Percentiles rank a stretch among this genome's conserved stretches.
These are phyloP conservation scores for Pemphigus obesinymphae DNA, from an alignment of 1,140 invertebrate species.

Conservation along the genomic window DNA sequence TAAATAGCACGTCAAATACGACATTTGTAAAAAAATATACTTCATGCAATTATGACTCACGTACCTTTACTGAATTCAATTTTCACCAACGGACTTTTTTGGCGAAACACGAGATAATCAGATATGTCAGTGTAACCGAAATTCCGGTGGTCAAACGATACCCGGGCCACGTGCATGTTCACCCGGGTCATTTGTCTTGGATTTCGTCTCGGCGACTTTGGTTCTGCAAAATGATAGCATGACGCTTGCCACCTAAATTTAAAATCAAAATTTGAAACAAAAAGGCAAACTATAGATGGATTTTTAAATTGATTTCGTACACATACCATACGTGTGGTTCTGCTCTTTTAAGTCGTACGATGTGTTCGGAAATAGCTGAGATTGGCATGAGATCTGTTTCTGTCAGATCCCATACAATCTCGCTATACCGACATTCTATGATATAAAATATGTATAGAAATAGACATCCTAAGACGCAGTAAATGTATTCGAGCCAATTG, in stretches of 20 bases:
- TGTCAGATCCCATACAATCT: background rate
- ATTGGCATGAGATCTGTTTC: background rate
- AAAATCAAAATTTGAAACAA: no score
- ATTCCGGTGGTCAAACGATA: slow-evolving; percentile 71
- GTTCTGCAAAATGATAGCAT: slow-evolving; percentile 78
- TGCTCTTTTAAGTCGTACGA: background rate
- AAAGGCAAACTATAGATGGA: no score
- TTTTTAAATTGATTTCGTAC: background rate
- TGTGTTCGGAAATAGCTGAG: background rate
- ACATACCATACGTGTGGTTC: slow-evolving; percentile 1
- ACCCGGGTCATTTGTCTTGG: slow-evolving; percentile 78
- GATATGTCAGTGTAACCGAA: slow-evolving; percentile 79
- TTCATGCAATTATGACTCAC: background rate
- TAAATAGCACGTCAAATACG: no score
- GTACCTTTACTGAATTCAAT: slow-evolving; percentile 68
- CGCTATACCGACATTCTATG: background rate
- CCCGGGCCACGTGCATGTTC: slow-evolving; percentile 72
- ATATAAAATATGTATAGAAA: background rate
- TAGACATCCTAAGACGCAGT: background rate
- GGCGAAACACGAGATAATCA: slow-evolving; percentile 62
- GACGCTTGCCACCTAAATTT: slow-evolving; percentile 68
- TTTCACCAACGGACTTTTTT: slow-evolving; percentile 68
- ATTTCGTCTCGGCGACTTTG: slow-evolving; percentile 69
- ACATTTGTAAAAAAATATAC: no score
- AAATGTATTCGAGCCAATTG: background rate